These are phyloP conservation scores for Nymphalis c-album DNA, from an alignment of 2,888 invertebrate species.

Conservation along the genomic window DNA sequence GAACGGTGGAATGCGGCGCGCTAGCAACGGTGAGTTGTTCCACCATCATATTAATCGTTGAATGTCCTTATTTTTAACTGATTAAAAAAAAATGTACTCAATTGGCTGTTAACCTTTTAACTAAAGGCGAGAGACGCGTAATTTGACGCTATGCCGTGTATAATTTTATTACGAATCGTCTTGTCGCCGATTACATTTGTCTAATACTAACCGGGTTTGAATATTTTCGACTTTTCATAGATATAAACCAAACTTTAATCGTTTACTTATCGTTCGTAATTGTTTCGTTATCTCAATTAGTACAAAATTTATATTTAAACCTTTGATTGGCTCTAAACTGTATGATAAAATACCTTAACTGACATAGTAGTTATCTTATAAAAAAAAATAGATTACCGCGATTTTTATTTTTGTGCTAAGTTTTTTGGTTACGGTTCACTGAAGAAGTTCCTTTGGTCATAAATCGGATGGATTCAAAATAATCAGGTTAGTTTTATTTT, in stretches of 20 bases:
- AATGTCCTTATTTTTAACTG: slow-evolving; percentile 79
- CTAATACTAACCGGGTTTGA: slow-evolving; percentile 44
- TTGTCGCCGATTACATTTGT: slow-evolving; percentile 69
- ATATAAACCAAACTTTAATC: slow-evolving; percentile 56
- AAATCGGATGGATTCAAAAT: slow-evolving; percentile 24
- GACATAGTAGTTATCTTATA: slow-evolving; percentile 43
- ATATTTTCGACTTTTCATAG: slow-evolving; percentile 52
- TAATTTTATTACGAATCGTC: slow-evolving; percentile 79
- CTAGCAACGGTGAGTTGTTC: slow-evolving; percentile 74
- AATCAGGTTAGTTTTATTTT: slow-evolving; percentile 29
- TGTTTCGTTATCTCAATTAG: slow-evolving; percentile 73
- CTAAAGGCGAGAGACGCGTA: slow-evolving; percentile 80
- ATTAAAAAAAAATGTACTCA: slow-evolving; percentile 81
- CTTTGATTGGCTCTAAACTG: slow-evolving; percentile 74
- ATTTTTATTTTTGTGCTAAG: slow-evolving; percentile 28
- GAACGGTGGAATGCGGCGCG: slow-evolving; percentile 78
- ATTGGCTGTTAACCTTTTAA: slow-evolving; percentile 83
- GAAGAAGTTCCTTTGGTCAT: slow-evolving; percentile 7
- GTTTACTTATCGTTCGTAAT: slow-evolving; percentile 68
- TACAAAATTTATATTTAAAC: slow-evolving; percentile 73
- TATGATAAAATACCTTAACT: slow-evolving; percentile 59
- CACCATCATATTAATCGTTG: slow-evolving; percentile 52
- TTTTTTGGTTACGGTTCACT: slow-evolving; percentile 3
- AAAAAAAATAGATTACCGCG: slow-evolving; percentile 36
- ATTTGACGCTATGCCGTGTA: slow-evolving; percentile 79